Evolutionary conservation across 1,140 invertebrate species (phyloP).

Genomic region (Venustaconcha ellipsiformis): DNA sequence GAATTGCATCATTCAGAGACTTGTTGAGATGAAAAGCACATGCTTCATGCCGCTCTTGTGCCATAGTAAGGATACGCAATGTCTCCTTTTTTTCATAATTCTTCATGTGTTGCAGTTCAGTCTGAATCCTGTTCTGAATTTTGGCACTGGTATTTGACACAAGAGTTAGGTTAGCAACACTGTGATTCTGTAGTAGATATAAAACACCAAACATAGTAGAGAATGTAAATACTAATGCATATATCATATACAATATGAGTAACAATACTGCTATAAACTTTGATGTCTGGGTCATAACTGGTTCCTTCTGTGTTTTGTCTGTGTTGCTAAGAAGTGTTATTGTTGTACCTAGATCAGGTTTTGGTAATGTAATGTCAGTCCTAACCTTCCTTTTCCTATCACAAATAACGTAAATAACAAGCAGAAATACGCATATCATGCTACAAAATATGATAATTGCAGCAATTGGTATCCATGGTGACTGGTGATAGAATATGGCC

Average conservation of each 20-base stretch:
- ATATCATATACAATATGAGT: slow-evolving; percentile 47
- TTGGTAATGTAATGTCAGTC: slow-evolving; percentile 17
- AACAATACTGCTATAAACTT: slow-evolving; percentile 38
- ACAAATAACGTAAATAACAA: slow-evolving; percentile 22
- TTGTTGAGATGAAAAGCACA: slow-evolving; percentile 48
- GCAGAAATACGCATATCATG: slow-evolving; percentile 30
- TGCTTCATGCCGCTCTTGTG: slow-evolving; percentile 41
- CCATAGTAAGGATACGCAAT: slow-evolving; percentile 36
- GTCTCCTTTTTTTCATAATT: slow-evolving; percentile 47
- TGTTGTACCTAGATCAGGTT: slow-evolving; percentile 21
- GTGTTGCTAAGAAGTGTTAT: slow-evolving; percentile 31
- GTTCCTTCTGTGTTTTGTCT: slow-evolving; percentile 31
- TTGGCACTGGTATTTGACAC: slow-evolving; percentile 39
- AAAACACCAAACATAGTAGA: slow-evolving; percentile 48
- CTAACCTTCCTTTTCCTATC: slow-evolving; percentile 12
- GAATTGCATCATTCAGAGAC: slow-evolving; percentile 34
- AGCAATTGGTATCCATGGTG: slow-evolving; percentile 49
- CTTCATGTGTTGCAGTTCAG: slow-evolving; percentile 38
- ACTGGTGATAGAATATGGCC: slow-evolving; percentile 5
- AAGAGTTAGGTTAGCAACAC: slow-evolving; percentile 38
- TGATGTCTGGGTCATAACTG: slow-evolving; percentile 18
- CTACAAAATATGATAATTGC: slow-evolving; percentile 34
- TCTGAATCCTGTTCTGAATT: slow-evolving; percentile 41
- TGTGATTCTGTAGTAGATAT: slow-evolving; percentile 41
- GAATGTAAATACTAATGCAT: slow-evolving; percentile 59